These are phyloP conservation scores for Hexactinellida sp. DNA, from an alignment of 37 sponge, comb jelly and placozoan species.

Conservation along the genomic window DNA sequence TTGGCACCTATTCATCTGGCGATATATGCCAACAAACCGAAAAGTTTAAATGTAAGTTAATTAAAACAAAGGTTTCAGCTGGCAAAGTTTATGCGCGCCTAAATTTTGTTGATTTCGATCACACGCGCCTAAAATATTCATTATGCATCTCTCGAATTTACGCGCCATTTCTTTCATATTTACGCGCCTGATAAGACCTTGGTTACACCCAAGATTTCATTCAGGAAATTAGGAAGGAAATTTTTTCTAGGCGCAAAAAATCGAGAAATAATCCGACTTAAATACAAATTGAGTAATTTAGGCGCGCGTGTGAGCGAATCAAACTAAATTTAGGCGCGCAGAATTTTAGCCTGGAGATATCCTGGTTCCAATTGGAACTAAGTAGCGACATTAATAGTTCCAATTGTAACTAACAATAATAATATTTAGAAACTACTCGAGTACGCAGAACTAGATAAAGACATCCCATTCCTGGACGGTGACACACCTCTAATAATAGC, in stretches of 20 bases:
- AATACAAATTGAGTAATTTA: too few relatives aligned
- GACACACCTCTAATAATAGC: background rate
- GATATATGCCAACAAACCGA: background rate
- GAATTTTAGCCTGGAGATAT: background rate
- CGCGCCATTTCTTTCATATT: background rate
- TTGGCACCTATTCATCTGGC: conserved; percentile 13
- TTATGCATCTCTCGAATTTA: background rate
- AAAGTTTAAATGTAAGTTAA: background rate
- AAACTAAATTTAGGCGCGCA: too few relatives aligned
- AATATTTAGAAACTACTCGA: background rate
- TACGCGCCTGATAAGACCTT: too few relatives aligned
- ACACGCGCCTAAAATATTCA: background rate
- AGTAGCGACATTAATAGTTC: background rate
- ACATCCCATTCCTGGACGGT: background rate
- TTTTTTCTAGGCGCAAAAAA: too few relatives aligned
- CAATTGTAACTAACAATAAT: too few relatives aligned
- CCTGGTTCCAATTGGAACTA: background rate
- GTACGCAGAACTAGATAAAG: background rate
- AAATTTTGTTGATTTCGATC: background rate
- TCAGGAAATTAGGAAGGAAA: too few relatives aligned
- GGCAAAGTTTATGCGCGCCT: background rate
- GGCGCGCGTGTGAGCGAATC: too few relatives aligned
- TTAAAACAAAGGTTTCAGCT: background rate
- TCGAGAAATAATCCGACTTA: too few relatives aligned
- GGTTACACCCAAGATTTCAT: too few relatives aligned